These are phyloP conservation scores for Kryphioiulus occultus DNA, from an alignment of 2,888 invertebrate species.

Conservation along the genomic window DNA sequence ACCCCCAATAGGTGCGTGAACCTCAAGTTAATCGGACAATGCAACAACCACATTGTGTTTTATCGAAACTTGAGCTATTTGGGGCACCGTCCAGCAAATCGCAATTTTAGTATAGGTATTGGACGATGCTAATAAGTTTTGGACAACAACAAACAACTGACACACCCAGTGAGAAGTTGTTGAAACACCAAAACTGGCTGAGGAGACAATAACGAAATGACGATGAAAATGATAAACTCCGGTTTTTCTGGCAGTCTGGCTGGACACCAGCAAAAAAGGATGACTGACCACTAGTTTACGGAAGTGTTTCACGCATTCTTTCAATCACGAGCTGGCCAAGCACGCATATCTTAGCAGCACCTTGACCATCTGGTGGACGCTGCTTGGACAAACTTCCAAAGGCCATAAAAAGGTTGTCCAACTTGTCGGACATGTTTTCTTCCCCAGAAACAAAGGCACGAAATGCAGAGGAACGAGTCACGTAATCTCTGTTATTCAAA, in stretches of 20 bases:
- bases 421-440: neutral
- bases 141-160: neutral
- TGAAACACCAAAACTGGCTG: neutral
- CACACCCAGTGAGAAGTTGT: neutral
- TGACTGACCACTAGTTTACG: neutral
- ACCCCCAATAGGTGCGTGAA: neutral
- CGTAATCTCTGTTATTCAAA: neutral
- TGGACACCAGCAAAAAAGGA: neutral
- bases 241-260: neutral
- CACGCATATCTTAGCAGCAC: neutral
- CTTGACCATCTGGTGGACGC: neutral
- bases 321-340: neutral
- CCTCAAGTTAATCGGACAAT: neutral
- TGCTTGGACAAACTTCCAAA: neutral
- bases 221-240: neutral
- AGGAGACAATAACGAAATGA: neutral
- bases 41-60: neutral
- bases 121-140: neutral
- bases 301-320: neutral
- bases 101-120: neutral
- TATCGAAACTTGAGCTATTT: neutral
- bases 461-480: slow-evolving; percentile 20
- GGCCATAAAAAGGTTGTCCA: slow-evolving; percentile 12
- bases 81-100: neutral
- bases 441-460: neutral